A percentile compares a stretch with the other conserved stretches of the same genome.
Evolutionary conservation across 2,888 invertebrate genomes (phyloP).

Genomic region (Phengaris arion): DNA sequence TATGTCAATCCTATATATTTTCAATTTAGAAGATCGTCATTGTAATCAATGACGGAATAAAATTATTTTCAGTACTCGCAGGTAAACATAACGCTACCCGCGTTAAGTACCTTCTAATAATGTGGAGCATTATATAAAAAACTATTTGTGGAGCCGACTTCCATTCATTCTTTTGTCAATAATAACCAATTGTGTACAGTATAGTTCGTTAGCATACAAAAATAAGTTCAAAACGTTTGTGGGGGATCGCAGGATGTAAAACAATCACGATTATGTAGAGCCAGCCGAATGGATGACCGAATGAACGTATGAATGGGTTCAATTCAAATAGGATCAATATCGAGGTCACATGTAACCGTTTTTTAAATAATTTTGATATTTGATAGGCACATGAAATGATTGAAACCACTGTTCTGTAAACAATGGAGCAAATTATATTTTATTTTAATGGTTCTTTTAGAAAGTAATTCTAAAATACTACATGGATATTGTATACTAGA

Average conservation of each 20-base stretch:
- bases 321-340: conserved; percentile 40
- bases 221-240: conserved; percentile 26
- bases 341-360: conserved; percentile 36
- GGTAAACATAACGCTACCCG: neutral
- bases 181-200: conserved; percentile 43
- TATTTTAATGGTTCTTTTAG: neutral
- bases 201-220: conserved; percentile 28
- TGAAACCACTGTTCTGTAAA: neutral
- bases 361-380: conserved; percentile 27
- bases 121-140: neutral
- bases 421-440: neutral
- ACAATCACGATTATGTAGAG: conserved; percentile 37
- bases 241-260: conserved; percentile 38
- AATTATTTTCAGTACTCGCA: too few relatives aligned
- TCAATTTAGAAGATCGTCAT: too few relatives aligned
- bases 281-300: conserved; percentile 32
- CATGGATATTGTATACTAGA: too few relatives aligned
- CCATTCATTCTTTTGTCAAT: conserved; percentile 40
- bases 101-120: neutral
- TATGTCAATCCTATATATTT: too few relatives aligned
- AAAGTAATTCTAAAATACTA: too few relatives aligned
- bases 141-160: neutral
- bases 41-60: too few relatives aligned
- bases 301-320: conserved; percentile 38
- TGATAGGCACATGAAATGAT: neutral